Evolutionary conservation across 1,140 invertebrate species (phyloP), one percentile per base, ranked within the genome.

Genomic region (Drosophila bipectinata): DNA sequence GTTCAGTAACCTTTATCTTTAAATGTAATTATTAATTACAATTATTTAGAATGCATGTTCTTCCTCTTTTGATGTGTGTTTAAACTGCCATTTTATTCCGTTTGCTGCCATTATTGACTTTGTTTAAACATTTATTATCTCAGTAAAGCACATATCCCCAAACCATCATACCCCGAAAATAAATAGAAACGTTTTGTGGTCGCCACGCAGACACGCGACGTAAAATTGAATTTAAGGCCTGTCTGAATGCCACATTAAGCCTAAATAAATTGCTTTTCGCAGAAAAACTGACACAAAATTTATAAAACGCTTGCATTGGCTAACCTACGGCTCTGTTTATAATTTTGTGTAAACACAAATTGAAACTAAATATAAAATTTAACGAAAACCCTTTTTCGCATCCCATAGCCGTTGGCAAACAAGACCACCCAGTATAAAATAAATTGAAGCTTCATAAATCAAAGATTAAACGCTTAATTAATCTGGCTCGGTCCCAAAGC

Each of bases 391-490:
- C 69, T 53, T 59, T 21, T 30, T 59, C 54, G 54, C 41, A 57
- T 41, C 47, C 18, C 63, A 64, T 7, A 18, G 14, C 39, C 39
- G 1, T 15, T 41, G 39, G 39, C 39, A 44, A 44, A 41, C 39
- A 10, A 28, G 58, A 30, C 63, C 66, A 69, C 51, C 52, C 77
- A 74, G 69, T 66, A 52, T 34, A 67, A 75, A 67, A 59, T 60
- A 37, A 47, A 58, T 56, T 56, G 21, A 60, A 47, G 53, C 54
- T 59, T 59, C 72, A 87, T 85, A 82, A 87, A 85, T 85, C 78
- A 83, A 72, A 76, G 52, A 41, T 28, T 45, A 82, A 88, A 66
- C 57, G 62, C 53, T 68, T 87, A 87, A 85, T 88, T 82, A 85
- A 79, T 87, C 74, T 75, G 75, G 41, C 51, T 71, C 67, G 48